Evolutionary conservation across 2,888 invertebrate genomes (phyloP).

Genomic region (Athalia rosae): DNA sequence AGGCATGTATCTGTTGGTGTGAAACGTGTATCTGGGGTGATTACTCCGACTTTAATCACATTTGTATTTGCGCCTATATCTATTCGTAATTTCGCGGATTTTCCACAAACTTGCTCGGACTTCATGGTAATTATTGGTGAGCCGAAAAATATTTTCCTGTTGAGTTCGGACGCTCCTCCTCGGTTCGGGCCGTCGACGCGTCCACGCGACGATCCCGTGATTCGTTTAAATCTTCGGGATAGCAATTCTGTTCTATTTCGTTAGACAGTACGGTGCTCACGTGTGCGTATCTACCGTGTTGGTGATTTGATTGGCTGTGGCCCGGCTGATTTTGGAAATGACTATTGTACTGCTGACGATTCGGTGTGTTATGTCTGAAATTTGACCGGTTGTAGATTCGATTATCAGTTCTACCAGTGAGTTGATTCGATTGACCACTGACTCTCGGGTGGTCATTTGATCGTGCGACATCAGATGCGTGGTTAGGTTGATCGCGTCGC

Average conservation of each 20-base stretch:
- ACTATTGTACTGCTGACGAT: neutral
- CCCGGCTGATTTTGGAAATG: neutral
- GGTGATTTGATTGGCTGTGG: neutral
- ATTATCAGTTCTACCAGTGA: no score
- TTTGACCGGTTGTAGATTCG: no score
- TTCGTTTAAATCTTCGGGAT: neutral
- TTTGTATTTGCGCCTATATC: neutral
- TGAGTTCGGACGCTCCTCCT: neutral
- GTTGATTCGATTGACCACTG: no score
- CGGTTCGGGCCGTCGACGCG: neutral
- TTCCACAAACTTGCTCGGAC: neutral
- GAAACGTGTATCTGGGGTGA: neutral
- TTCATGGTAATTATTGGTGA: neutral
- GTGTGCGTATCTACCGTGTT: neutral
- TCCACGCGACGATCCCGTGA: neutral
- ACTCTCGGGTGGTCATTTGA: no score
- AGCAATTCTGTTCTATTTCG: neutral
- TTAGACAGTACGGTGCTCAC: neutral
- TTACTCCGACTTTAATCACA: conserved; percentile 5
- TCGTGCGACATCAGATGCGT: no score
- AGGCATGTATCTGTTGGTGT: neutral
- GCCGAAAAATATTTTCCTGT: neutral
- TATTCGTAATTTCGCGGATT: neutral
- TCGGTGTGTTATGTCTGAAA: neutral
- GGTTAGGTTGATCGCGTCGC: no score